Evolutionary conservation across 2,797 vertebrate genomes (phyloP).

Genomic region (Miichthys miiuy): DNA sequence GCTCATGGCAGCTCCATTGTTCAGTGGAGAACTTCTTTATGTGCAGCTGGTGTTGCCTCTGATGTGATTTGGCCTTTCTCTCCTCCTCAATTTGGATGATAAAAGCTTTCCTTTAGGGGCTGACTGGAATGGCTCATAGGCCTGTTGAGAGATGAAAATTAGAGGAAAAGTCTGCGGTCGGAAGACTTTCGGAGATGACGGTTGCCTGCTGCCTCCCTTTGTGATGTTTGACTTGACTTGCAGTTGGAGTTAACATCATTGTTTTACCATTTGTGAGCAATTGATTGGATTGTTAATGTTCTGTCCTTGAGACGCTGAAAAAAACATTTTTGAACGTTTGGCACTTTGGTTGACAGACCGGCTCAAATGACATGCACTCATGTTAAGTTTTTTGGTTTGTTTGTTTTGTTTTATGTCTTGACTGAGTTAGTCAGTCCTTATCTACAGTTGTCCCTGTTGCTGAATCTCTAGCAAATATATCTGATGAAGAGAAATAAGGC

Average conservation of each 20-base stretch:
- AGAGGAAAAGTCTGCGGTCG: constrained; percentile 32
- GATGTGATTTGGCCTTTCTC: constrained; percentile 81
- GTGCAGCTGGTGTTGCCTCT: constrained; percentile 80
- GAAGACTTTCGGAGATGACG: constrained; percentile 13
- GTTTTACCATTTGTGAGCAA: constrained; percentile 15
- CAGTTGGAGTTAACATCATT: constrained; percentile 24
- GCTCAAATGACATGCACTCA: neutral
- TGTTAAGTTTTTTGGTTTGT: neutral
- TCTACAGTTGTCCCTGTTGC: constrained; percentile 12
- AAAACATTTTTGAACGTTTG: neutral
- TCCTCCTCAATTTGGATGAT: constrained; percentile 80
- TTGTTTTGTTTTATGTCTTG: neutral
- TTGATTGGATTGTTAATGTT: constrained; percentile 7
- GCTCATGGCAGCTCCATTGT: constrained; percentile 79
- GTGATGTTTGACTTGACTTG: constrained; percentile 30
- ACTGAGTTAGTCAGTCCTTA: constrained; percentile 27
- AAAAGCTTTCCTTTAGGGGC: constrained; percentile 69
- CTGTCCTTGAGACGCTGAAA: neutral
- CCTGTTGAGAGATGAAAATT: constrained; percentile 62
- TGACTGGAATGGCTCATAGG: constrained; percentile 51
- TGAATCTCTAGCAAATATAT: constrained; percentile 39
- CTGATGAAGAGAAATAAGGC: constrained; percentile 66
- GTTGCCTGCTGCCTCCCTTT: constrained; percentile 1
- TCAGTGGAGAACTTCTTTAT: constrained; percentile 80
- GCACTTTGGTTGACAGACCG: neutral